These are phyloP conservation scores for Drosophila rhopaloa DNA, from an alignment of 1,140 invertebrate species.

Conservation along the genomic window DNA sequence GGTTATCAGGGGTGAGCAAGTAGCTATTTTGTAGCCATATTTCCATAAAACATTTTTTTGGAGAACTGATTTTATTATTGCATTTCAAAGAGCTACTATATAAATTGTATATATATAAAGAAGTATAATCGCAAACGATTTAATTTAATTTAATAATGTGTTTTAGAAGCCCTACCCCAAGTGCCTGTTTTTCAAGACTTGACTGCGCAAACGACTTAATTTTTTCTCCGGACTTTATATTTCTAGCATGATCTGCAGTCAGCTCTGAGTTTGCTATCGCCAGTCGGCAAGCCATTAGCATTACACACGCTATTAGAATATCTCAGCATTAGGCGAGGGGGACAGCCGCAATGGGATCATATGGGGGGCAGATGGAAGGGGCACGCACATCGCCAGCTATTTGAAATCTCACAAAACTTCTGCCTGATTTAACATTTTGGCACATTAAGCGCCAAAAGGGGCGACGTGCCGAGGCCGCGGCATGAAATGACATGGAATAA, in stretches of 20 bases:
- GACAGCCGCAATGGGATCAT: neutral
- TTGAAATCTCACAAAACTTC: conserved; percentile 69
- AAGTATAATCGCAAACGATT: no score
- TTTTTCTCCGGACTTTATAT: neutral
- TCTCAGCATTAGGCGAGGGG: conserved; percentile 56
- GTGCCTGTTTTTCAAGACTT: no score
- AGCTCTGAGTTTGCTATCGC: neutral
- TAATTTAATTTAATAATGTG: no score
- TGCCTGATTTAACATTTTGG: conserved; percentile 70
- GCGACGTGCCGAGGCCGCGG: conserved; percentile 5
- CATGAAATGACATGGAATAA: conserved; percentile 30
- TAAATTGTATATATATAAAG: no score
- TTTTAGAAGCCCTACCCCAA: no score
- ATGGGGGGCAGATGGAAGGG: neutral
- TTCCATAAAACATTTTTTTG: no score
- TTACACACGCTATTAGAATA: conserved; percentile 74
- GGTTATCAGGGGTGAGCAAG: neutral
- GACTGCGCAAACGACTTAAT: neutral
- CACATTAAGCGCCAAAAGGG: conserved; percentile 40
- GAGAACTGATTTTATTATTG: no score
- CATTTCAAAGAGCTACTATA: no score
- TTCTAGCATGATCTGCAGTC: neutral
- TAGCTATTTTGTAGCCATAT: neutral
- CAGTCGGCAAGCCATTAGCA: conserved; percentile 54
- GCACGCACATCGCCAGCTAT: conserved; percentile 57